phyloP scores from a whole-genome alignment of 2,888 invertebrate genomes.

The Dioctria linearis region DNA sequence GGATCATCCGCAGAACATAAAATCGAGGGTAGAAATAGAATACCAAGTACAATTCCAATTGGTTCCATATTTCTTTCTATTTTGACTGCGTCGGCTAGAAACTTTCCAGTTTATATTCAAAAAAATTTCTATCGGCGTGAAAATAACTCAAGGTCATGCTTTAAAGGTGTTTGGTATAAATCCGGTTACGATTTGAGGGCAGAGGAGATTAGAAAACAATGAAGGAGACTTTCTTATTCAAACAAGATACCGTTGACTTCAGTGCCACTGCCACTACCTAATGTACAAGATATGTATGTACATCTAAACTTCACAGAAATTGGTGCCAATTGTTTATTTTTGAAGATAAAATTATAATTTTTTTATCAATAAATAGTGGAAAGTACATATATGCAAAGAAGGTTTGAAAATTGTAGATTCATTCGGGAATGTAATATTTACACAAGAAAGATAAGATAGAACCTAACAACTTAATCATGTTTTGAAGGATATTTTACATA shows the following conservation, averaged over 20 bases:
- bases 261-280: neutral
- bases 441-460: no score
- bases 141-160: slow-evolving; percentile 10
- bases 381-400: no score
- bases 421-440: no score
- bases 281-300: neutral
- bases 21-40: neutral
- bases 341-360: neutral
- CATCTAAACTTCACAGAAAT: neutral
- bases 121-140: neutral
- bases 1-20: neutral
- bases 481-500: no score
- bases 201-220: slow-evolving; percentile 32
- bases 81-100: neutral
- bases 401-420: no score
- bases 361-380: neutral
- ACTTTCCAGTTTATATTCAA: slow-evolving; percentile 9
- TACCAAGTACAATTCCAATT: neutral
- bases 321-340: neutral
- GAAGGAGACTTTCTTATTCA: slow-evolving; percentile 18
- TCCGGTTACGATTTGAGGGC: neutral
- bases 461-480: no score
- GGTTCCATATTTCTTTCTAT: neutral
- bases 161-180: neutral
- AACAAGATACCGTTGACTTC: neutral